Percentiles rank a stretch among this genome's conserved stretches.
Evolutionary conservation across 2,113 vertebrate species (phyloP).

Genomic region (Protomyctophum bolini): DNA sequence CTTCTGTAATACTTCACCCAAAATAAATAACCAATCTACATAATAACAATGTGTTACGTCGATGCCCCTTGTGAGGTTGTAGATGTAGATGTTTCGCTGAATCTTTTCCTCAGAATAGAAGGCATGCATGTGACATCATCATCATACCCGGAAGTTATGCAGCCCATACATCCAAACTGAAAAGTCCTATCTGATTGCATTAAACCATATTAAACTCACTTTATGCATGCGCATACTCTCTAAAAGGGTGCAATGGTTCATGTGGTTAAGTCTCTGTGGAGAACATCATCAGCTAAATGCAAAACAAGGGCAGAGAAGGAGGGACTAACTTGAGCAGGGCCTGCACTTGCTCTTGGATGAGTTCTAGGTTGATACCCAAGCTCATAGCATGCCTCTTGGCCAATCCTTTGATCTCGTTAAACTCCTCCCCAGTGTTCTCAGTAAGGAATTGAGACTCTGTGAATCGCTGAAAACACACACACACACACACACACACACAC

Average conservation of each 20-base stretch:
- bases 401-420: conserved; percentile 83
- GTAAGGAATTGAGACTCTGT: conserved; percentile 71
- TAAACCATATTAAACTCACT: too few species aligned
- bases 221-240: too few species aligned
- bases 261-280: conserved; percentile 8
- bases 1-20: too few species aligned
- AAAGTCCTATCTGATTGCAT: too few species aligned
- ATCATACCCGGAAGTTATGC: too few species aligned
- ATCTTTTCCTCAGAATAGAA: too few species aligned
- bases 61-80: too few species aligned
- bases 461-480: background rate
- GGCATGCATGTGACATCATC: too few species aligned
- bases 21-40: too few species aligned
- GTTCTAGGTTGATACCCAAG: conserved; percentile 83
- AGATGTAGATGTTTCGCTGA: too few species aligned
- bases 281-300: background rate
- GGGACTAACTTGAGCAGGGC: conserved; percentile 74
- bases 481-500: background rate
- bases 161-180: too few species aligned
- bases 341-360: conserved; percentile 80
- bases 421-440: conserved; percentile 68
- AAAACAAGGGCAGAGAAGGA: background rate
- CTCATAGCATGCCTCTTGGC: conserved; percentile 86
- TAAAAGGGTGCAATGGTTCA: background rate
- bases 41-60: too few species aligned